Evolutionary conservation across 2,888 invertebrate species (phyloP).

Genomic region (Odontocerum albicorne): DNA sequence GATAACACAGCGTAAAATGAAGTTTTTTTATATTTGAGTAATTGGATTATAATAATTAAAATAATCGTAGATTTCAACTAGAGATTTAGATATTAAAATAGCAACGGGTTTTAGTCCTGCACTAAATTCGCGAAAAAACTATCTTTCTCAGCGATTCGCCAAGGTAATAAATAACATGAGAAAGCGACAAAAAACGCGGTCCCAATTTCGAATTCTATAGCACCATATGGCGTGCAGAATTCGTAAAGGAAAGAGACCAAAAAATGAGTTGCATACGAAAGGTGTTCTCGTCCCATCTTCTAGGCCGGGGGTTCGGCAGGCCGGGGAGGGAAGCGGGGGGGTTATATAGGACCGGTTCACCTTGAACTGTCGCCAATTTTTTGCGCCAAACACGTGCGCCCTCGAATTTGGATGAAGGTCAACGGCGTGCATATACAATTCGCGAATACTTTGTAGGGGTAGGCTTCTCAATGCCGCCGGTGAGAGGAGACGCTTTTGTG

Average conservation of each 20-base stretch:
- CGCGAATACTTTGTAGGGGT: too few relatives aligned
- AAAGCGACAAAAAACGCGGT: background rate
- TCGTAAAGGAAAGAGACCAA: background rate
- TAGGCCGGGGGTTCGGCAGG: background rate
- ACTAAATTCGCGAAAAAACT: too few relatives aligned
- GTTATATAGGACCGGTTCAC: conserved; percentile 25
- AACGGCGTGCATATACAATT: conserved; percentile 23
- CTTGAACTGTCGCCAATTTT: conserved; percentile 36
- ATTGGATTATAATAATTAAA: too few relatives aligned
- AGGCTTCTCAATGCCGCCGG: background rate
- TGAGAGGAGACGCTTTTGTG: conserved; percentile 10
- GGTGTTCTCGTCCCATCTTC: conserved; percentile 1
- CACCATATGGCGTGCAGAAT: conserved; percentile 22
- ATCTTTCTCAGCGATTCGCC: too few relatives aligned
- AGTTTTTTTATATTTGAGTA: too few relatives aligned
- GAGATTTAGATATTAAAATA: too few relatives aligned
- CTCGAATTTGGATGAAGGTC: conserved; percentile 34
- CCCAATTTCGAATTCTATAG: conserved; percentile 12
- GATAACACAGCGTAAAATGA: too few relatives aligned
- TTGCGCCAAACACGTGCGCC: conserved; percentile 34
- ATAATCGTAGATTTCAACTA: too few relatives aligned
- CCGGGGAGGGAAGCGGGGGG: conserved; percentile 1
- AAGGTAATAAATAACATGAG: background rate
- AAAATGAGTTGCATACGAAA: conserved; percentile 14
- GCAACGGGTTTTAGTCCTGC: too few relatives aligned